Evolutionary conservation across 2,888 invertebrate genomes (phyloP).

Genomic region (Epinotia bilunana): DNA sequence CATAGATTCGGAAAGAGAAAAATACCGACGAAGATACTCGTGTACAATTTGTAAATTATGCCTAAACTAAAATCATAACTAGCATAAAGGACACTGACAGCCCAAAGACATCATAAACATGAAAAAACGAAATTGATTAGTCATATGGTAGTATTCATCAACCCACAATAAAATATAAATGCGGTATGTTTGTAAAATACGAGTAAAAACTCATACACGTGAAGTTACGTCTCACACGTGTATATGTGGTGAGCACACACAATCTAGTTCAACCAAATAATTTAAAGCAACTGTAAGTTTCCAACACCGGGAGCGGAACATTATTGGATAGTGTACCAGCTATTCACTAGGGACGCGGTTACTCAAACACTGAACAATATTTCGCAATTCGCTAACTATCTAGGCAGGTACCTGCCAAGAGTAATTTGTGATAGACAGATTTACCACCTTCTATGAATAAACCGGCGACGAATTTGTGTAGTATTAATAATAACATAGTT

Average conservation of each 20-base stretch:
- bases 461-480: constrained; percentile 19
- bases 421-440: constrained; percentile 39
- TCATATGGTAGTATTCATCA: not conserved
- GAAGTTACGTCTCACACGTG: not conserved
- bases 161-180: not conserved
- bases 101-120: not conserved
- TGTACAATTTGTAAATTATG: not conserved
- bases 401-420: constrained; percentile 15
- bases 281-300: constrained; percentile 26
- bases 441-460: constrained; percentile 29
- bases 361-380: constrained; percentile 38
- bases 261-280: constrained; percentile 6
- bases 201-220: not conserved
- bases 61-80: not conserved
- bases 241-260: not conserved
- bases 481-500: constrained; percentile 5
- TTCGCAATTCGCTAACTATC: constrained; percentile 32
- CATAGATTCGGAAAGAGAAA: not conserved
- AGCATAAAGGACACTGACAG: not conserved
- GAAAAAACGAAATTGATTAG: not conserved
- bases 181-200: not conserved
- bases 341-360: constrained; percentile 17
- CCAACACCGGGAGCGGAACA: constrained; percentile 5
- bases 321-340: constrained; percentile 30
- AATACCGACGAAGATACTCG: not conserved